Base-by-base conservation (phyloP, 1,140 invertebrate genomes). In the Camponotus pennsylvanicus region DNA sequence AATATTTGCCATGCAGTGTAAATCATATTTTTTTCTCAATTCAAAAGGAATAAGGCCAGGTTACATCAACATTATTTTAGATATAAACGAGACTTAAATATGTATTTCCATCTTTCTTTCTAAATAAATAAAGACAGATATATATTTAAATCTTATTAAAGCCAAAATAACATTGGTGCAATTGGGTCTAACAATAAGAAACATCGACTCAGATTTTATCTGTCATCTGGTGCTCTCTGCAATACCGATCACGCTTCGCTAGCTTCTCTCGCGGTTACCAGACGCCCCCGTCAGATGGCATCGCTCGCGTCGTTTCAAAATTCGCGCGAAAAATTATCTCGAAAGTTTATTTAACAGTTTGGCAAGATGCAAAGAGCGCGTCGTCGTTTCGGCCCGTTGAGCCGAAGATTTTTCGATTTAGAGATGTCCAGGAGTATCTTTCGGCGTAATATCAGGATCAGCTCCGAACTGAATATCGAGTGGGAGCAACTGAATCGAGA, bases 401-500 rank as follows among this genome's bases (percentile, higher is more conserved):
- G 55, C 0, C 7, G 59, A 79, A 69, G 27, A 84, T 75, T 57
- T 0, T 2, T 52, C 7, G 40, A 87, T 7, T 5, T 52, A 18
- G 80, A 91, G 4, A 27, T n/a, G 7, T 42, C 66, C 3, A 84
- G 77, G 9, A 87, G 7, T 0, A 64, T 79, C 3, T 66, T 71
- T 2, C n/a, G 91, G 21, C 80, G 91, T 11, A 92, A 92, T 49
- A 71, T 86, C 11, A 49, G 55, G 69, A 92, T 92, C 37, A 87
- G 89, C n/a, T 66, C 90, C 66, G 79, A 86, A 9, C 84, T 93
- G 78, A 92, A 91, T 86, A 40, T 89, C 45, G 92, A 93, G 21
- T 93, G 92, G 92, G 92, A 92, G 15, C 76, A 83, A 61, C 76
- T 93, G 61, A 63, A 91, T 69, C 57, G 61, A 15, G 92, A 93